Evolutionary conservation across 2,888 invertebrate species (phyloP).

Genomic region (Eueremaeus valkanovi): DNA sequence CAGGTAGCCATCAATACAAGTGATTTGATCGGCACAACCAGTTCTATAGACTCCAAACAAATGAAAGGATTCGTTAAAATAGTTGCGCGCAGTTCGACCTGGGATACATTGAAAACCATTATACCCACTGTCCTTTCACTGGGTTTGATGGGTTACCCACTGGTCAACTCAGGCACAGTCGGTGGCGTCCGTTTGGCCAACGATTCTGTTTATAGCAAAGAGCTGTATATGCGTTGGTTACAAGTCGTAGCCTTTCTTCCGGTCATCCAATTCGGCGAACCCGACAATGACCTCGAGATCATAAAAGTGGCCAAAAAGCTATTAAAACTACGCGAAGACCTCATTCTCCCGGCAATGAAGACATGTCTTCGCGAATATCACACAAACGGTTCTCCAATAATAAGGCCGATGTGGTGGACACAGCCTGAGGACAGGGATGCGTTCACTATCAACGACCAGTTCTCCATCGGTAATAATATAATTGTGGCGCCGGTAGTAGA

Average conservation of each 20-base stretch:
- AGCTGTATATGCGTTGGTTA: slow-evolving; percentile 83
- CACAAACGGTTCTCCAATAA: slow-evolving; percentile 74
- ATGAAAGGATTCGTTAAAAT: slow-evolving; percentile 80
- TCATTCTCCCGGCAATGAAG: slow-evolving; percentile 67
- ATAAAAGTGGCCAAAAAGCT: slow-evolving; percentile 48
- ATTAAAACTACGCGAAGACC: slow-evolving; percentile 61
- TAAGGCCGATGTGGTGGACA: slow-evolving; percentile 85
- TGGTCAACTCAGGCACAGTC: slow-evolving; percentile 86
- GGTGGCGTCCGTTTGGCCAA: slow-evolving; percentile 66
- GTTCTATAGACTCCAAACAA: slow-evolving; percentile 73
- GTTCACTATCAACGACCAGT: slow-evolving; percentile 73
- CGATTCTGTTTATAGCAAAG: slow-evolving; percentile 61
- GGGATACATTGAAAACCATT: slow-evolving; percentile 70
- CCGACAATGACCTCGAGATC: slow-evolving; percentile 72
- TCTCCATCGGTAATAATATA: slow-evolving; percentile 80
- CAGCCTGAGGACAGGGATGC: slow-evolving; percentile 73
- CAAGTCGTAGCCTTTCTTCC: slow-evolving; percentile 86
- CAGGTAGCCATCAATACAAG: slow-evolving; percentile 53
- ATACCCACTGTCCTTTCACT: slow-evolving; percentile 82
- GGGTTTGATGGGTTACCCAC: slow-evolving; percentile 86
- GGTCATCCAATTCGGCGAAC: slow-evolving; percentile 81
- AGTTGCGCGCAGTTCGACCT: slow-evolving; percentile 78
- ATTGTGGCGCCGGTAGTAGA: slow-evolving; percentile 82
- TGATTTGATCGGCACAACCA: slow-evolving; percentile 68
- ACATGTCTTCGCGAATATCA: slow-evolving; percentile 73